Conservation (phyloP, 1,140 invertebrate genomes). For the Drosophila grimshawi region DNA sequence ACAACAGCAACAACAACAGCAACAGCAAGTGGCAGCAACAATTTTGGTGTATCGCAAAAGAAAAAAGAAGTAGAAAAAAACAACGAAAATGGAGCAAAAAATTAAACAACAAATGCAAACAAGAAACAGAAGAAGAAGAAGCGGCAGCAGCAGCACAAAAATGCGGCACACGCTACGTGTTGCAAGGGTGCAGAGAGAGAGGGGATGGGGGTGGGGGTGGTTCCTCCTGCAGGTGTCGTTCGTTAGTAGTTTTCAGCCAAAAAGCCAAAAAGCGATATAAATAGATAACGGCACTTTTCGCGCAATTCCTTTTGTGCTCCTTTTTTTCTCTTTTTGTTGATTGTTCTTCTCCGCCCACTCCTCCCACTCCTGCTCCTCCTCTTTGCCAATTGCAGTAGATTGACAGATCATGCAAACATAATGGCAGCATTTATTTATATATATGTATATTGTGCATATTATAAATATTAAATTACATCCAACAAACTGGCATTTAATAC, state of each 20-base stretch:
- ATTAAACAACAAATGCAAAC: conserved; percentile 58
- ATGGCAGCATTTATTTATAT: conserved; percentile 52
- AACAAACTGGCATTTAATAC: conserved; percentile 55
- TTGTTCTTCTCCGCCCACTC: neutral
- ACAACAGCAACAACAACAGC: conserved; percentile 50
- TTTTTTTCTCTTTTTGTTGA: conserved; percentile 5
- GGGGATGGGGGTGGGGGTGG: too few relatives aligned
- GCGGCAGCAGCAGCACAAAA: conserved; percentile 9
- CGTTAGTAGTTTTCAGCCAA: conserved; percentile 78
- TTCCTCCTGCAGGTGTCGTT: conserved; percentile 72
- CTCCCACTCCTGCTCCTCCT: neutral
- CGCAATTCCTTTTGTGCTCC: conserved; percentile 26
- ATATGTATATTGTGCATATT: conserved; percentile 61
- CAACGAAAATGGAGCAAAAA: conserved; percentile 24
- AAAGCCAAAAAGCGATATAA: conserved; percentile 80
- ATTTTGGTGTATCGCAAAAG: conserved; percentile 49
- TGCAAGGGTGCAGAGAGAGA: conserved; percentile 11
- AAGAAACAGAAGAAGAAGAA: conserved; percentile 24
- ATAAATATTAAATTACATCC: conserved; percentile 79
- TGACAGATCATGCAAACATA: conserved; percentile 82
- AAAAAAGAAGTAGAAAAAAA: neutral
- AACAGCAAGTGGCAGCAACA: conserved; percentile 42
- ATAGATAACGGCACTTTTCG: conserved; percentile 80
- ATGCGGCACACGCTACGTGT: conserved; percentile 45
- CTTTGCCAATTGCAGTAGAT: conserved; percentile 67